Evolutionary conservation across 2,113 vertebrate species (phyloP).

Genomic region (Tenebrosternarchus preto): DNA sequence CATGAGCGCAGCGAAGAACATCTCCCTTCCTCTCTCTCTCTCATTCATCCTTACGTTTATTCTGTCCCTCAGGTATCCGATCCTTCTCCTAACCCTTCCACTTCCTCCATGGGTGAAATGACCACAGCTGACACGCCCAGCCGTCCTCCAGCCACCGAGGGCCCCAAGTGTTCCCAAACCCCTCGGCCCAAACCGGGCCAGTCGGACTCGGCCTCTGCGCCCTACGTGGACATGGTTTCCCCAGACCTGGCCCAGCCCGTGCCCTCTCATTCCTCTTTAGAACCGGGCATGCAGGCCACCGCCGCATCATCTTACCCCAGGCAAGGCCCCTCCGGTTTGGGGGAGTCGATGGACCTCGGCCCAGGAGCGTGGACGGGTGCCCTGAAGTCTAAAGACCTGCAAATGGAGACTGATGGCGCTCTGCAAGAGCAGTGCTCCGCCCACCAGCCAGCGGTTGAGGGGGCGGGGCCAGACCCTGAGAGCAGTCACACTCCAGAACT

Average conservation of each 20-base stretch:
- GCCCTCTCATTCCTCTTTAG: slow-evolving; percentile 36
- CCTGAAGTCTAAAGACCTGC: slow-evolving; percentile 60
- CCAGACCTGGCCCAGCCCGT: slow-evolving; percentile 57
- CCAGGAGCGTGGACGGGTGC: slow-evolving; percentile 67
- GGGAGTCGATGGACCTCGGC: slow-evolving; percentile 89
- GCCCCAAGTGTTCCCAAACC: slow-evolving; percentile 81
- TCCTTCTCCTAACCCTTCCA: slow-evolving; percentile 66
- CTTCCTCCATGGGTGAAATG: slow-evolving; percentile 82
- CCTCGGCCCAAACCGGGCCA: slow-evolving; percentile 79
- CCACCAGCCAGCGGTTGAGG: slow-evolving; percentile 45
- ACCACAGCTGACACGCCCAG: slow-evolving; percentile 87
- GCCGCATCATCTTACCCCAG: slow-evolving; percentile 64
- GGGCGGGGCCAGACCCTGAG: slow-evolving; percentile 76
- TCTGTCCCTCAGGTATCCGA: slow-evolving; percentile 72
- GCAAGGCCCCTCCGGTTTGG: slow-evolving; percentile 62
- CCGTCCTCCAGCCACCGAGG: slow-evolving; percentile 81
- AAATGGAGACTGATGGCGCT: slow-evolving; percentile 46
- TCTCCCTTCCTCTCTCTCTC: neutral
- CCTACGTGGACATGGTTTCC: slow-evolving; percentile 71
- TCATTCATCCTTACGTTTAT: slow-evolving; percentile 43
- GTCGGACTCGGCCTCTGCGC: slow-evolving; percentile 53
- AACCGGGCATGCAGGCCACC: slow-evolving; percentile 70
- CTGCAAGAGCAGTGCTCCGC: slow-evolving; percentile 60
- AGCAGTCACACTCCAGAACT: slow-evolving; percentile 81
- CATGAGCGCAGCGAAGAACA: no score